These are phyloP conservation scores for Bettongia penicillata DNA, from an alignment of 2,113 vertebrate species.

Conservation along the genomic window DNA sequence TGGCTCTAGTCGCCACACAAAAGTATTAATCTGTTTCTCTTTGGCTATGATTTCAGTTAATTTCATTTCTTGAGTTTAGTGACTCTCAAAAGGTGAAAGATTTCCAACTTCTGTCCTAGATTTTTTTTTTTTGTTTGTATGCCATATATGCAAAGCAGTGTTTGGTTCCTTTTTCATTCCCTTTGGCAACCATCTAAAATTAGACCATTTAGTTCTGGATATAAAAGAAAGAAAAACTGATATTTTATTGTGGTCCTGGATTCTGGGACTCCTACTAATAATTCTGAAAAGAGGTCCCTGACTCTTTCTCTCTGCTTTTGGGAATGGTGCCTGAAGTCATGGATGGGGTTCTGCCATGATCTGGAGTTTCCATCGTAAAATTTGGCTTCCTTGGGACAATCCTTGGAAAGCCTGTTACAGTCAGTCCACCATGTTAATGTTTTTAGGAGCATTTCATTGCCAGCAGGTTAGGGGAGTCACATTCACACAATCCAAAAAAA, in stretches of 20 bases:
- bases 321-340: not conserved
- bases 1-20: too few species aligned
- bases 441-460: not conserved
- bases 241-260: not conserved
- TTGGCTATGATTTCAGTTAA: not conserved
- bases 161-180: not conserved
- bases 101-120: not conserved
- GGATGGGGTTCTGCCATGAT: not conserved
- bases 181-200: not conserved
- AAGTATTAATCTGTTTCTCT: not conserved
- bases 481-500: not conserved
- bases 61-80: not conserved
- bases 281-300: not conserved
- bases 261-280: not conserved
- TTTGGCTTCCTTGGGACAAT: not conserved
- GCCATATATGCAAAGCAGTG: not conserved
- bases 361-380: not conserved
- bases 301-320: not conserved
- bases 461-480: not conserved
- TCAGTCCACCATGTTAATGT: not conserved
- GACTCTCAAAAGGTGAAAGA: not conserved
- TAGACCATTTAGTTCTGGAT: not conserved
- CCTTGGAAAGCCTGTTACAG: not conserved
- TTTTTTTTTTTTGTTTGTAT: not conserved
- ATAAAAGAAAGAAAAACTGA: not conserved